Base-by-base conservation (phyloP, 2,113 vertebrate genomes). In the Donacobius atricapilla region DNA sequence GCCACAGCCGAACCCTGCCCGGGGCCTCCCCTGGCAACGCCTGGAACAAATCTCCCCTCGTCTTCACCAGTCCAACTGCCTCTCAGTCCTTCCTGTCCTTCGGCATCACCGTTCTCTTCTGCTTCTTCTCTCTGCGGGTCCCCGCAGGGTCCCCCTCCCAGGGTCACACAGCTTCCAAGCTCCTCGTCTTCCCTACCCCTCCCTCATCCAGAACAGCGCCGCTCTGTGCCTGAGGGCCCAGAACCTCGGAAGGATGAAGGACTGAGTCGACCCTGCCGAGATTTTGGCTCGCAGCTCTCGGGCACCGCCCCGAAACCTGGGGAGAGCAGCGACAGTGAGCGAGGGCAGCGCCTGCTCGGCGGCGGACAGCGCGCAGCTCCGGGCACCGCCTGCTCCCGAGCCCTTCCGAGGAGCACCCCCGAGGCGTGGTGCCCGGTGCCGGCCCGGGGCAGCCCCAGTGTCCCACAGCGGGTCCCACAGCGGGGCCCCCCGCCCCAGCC, bases 401-500 rank as follows among this genome's bases (percentile, higher is more conserved):
- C 27, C 72, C 19, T 69, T 11, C 27, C 30, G 57, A 70, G n/a
- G 16, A 31, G 30, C 40, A 4, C 7, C 6, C 3, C 24, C 10
- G 15, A 47, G 24, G 30, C 8, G 39, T 23, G 13, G 47, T 17
- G 39, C 13, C 18, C 54, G 25, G 25, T 11, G 25, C 20, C 31
- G 9, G 30, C 44, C 16, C 50, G 10, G 23, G 8, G 35, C 44
- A 31, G 13, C 33, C 33, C 27, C 53, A 15, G 21, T 2, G 23
- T 23, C 50, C 69, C 70, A 2, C 48, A 22, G 33, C 11, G 2
- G 2, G 0, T 27, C 27, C 27, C 53, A 6, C 22, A 33, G 66
- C 51, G 1, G 0, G 2, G 12, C 4, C 39, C 8, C 15, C 10
- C 3, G 6, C 5, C 1, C 31, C 65, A 22, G 1, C 37, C 39